Percentiles rank a stretch among this genome's conserved stretches.
phyloP scores from a whole-genome alignment of 2,113 vertebrate genomes.

The Heterochromis multidens region DNA sequence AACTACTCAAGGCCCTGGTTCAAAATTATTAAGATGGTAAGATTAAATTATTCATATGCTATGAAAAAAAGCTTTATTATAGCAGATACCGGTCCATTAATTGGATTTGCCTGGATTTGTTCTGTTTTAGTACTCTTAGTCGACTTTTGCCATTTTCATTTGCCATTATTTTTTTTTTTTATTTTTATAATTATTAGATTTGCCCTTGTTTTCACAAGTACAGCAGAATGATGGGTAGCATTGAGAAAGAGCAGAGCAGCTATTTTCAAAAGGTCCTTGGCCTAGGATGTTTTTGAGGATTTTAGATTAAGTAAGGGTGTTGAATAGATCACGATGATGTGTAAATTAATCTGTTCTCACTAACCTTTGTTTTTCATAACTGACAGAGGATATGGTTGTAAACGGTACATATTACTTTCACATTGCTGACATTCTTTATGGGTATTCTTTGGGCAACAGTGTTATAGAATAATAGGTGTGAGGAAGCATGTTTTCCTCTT shows the following conservation, averaged over 20 bases:
- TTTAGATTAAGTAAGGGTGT: background rate
- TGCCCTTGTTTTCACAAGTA: background rate
- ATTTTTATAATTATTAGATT: background rate
- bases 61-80: background rate
- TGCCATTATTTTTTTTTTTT: background rate
- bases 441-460: background rate
- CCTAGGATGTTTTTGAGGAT: background rate
- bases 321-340: too few species aligned
- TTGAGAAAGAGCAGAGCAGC: background rate
- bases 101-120: background rate
- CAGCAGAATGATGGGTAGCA: background rate
- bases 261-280: background rate
- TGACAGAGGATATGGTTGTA: background rate
- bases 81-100: background rate
- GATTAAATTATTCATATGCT: background rate
- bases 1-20: background rate
- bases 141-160: background rate
- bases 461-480: background rate
- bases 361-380: background rate
- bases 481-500: background rate
- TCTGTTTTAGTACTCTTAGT: background rate
- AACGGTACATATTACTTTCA: background rate
- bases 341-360: background rate
- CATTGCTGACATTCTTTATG: background rate
- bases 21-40: background rate